phyloP scores from a whole-genome alignment of 2,113 vertebrate species.

The Turdus rufiventris region DNA sequence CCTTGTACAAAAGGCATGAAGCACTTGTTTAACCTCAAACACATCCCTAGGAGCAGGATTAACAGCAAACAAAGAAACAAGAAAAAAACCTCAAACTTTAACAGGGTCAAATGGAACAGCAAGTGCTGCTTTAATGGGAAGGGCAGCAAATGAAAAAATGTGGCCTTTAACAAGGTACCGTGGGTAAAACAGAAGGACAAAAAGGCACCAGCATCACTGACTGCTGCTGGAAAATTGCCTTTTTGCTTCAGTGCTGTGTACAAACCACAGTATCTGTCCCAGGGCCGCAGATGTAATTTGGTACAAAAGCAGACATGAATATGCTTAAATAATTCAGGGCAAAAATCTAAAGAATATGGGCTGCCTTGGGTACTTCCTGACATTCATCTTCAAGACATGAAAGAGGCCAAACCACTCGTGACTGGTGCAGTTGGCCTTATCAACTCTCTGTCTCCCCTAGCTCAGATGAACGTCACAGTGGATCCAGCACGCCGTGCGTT shows the following conservation, averaged over 20 bases:
- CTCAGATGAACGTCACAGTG: background rate
- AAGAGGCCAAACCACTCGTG: background rate
- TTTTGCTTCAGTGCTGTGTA: background rate
- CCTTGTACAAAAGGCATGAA: background rate
- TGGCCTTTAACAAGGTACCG: background rate
- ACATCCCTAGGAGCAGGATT: background rate
- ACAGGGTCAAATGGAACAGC: background rate
- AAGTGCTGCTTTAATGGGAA: background rate
- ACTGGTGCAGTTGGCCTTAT: background rate
- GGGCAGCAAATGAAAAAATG: background rate
- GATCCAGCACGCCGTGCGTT: background rate
- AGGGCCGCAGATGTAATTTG: background rate
- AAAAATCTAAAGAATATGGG: background rate
- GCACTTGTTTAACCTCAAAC: background rate
- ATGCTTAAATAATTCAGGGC: background rate
- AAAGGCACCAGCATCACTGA: background rate
- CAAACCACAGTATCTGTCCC: background rate
- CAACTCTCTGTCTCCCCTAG: background rate
- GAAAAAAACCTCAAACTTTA: background rate
- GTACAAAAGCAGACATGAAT: background rate
- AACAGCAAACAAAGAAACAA: background rate
- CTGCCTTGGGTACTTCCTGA: conserved; percentile 4
- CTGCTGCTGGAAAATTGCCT: background rate
- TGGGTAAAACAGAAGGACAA: background rate
- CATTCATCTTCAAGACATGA: background rate